Percentiles rank a stretch among this genome's conserved stretches.
phyloP scores from a whole-genome alignment of 2,113 vertebrate species.

The Taurulus bubalis region DNA sequence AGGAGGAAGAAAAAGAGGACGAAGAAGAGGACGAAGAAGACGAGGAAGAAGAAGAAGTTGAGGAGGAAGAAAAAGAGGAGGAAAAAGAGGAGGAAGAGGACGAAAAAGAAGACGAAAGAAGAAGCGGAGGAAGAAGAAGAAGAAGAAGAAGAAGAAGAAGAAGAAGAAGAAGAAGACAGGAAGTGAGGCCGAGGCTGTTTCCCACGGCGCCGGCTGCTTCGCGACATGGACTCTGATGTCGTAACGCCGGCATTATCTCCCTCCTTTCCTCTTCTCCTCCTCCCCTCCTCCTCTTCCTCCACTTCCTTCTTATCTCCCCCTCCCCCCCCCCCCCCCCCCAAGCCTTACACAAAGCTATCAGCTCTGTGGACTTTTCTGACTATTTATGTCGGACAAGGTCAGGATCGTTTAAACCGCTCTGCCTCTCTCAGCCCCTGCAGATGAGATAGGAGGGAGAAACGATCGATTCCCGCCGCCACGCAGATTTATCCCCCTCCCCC shows the following conservation, averaged over 20 bases:
- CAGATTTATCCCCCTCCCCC: conserved; percentile 76
- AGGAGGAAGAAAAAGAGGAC: too few species aligned
- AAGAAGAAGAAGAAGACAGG: conserved; percentile 29
- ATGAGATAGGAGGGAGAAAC: conserved; percentile 82
- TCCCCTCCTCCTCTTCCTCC: background rate
- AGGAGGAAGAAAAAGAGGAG: too few species aligned
- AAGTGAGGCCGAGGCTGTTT: conserved; percentile 58
- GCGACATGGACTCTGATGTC: conserved; percentile 72
- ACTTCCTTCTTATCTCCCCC: conserved; percentile 59
- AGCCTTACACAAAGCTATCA: conserved; percentile 82
- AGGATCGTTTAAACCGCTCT: conserved; percentile 84
- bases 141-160: too few species aligned
- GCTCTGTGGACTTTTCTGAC: conserved; percentile 84
- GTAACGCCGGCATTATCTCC: conserved; percentile 76
- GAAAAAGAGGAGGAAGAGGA: too few species aligned
- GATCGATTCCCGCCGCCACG: conserved; percentile 79
- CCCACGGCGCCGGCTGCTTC: conserved; percentile 58
- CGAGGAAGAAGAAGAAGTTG: too few species aligned
- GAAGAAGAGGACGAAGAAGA: too few species aligned
- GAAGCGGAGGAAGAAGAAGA: too few species aligned
- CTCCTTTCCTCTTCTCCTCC: conserved; percentile 22
- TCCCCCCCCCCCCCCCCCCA: background rate
- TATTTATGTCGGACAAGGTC: conserved; percentile 89
- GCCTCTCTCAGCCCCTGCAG: conserved; percentile 80
- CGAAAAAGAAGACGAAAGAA: too few species aligned